Conservation (phyloP, 1,140 invertebrate genomes). For the Trichoplusia ni region DNA sequence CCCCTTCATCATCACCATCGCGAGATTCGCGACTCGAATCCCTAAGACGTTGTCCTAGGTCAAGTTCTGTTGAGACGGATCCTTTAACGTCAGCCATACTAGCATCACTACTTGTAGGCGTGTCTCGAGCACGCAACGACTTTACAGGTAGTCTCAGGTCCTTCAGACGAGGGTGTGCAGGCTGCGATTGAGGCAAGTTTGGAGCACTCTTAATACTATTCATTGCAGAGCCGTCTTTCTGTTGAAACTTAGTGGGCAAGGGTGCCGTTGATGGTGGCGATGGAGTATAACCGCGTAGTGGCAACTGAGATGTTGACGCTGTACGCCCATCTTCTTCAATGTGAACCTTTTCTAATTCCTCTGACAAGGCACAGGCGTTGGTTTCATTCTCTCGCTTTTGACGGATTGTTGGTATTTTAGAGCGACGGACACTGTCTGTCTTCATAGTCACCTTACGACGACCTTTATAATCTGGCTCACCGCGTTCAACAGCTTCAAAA, state of each 20-base stretch:
- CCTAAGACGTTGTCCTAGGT: conserved; percentile 73
- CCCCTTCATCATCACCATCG: conserved; percentile 84
- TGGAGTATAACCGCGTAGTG: conserved; percentile 85
- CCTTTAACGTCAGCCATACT: conserved; percentile 81
- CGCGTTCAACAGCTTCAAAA: conserved; percentile 75
- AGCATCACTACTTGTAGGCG: conserved; percentile 85
- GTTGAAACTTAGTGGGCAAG: conserved; percentile 89
- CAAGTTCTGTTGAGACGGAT: conserved; percentile 72
- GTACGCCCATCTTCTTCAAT: conserved; percentile 82
- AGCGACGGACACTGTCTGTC: conserved; percentile 79
- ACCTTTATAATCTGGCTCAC: conserved; percentile 73
- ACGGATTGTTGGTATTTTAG: conserved; percentile 83
- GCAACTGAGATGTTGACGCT: conserved; percentile 75
- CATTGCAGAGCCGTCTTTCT: conserved; percentile 86
- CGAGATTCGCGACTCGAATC: conserved; percentile 79
- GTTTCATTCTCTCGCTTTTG: conserved; percentile 82
- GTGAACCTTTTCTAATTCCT: conserved; percentile 84
- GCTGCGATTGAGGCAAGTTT: conserved; percentile 86
- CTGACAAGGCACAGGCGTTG: conserved; percentile 82
- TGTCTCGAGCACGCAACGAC: conserved; percentile 82
- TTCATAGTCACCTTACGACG: conserved; percentile 79
- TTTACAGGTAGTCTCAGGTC: conserved; percentile 86
- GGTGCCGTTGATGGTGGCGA: conserved; percentile 91
- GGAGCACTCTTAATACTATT: conserved; percentile 90
- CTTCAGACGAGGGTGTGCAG: conserved; percentile 86